phyloP scores from a whole-genome alignment of 2,888 invertebrate species.

The Catonia carolina region DNA sequence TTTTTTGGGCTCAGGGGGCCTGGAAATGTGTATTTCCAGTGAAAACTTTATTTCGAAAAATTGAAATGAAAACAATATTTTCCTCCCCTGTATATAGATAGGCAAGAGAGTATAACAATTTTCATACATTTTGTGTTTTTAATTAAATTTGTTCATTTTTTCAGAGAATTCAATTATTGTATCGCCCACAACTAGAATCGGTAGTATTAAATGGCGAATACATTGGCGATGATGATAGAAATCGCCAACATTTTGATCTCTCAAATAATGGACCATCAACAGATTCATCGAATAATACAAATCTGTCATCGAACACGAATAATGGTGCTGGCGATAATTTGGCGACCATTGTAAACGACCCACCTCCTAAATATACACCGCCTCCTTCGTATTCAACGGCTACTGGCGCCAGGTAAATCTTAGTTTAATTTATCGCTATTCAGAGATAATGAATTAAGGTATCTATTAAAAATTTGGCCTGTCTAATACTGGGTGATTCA shows the following conservation, averaged over 20 bases:
- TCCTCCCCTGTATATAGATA: too few species aligned
- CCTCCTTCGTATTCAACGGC: conserved; percentile 90
- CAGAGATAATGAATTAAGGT: background rate
- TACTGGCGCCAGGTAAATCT: conserved; percentile 68
- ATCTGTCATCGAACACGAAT: conserved; percentile 31
- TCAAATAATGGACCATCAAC: background rate
- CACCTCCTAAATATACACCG: conserved; percentile 78
- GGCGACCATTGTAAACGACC: conserved; percentile 36
- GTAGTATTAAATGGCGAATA: conserved; percentile 20
- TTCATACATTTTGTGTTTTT: too few species aligned
- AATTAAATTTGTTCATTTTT: background rate
- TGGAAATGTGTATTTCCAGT: too few species aligned
- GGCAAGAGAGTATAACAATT: too few species aligned
- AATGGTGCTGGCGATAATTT: conserved; percentile 36
- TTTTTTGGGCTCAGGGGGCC: too few species aligned
- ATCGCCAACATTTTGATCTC: too few species aligned
- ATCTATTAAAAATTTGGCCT: too few species aligned
- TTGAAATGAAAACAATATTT: too few species aligned
- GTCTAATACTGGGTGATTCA: too few species aligned
- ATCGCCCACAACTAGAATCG: conserved; percentile 61
- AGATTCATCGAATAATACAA: conserved; percentile 12
- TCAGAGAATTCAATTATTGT: conserved; percentile 75
- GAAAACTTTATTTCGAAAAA: too few species aligned
- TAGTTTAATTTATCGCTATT: conserved; percentile 4
- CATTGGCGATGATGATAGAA: background rate